Evolutionary conservation across 1,140 invertebrate species (phyloP).

Genomic region (Drosophila nebulosa): DNA sequence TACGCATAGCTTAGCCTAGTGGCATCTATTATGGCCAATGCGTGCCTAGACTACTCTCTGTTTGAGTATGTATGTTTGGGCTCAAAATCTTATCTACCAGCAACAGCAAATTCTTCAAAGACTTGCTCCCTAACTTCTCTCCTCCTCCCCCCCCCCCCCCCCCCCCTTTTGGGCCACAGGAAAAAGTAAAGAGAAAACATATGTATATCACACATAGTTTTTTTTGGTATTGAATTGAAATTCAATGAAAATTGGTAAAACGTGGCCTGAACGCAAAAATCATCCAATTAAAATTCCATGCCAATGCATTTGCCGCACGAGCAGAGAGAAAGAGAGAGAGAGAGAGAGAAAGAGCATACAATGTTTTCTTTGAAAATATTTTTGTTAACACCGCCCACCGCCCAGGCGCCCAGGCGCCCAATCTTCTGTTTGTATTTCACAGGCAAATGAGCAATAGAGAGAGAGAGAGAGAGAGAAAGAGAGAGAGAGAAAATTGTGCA

Average conservation of each 20-base stretch:
- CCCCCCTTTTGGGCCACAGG: background rate
- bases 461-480: no score
- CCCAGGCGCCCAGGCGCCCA: background rate
- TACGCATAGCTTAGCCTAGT: background rate
- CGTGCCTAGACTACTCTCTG: background rate
- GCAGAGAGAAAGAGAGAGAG: conserved; percentile 36
- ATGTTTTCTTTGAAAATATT: conserved; percentile 77
- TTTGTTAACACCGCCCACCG: conserved; percentile 49
- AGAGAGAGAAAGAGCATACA: conserved; percentile 26
- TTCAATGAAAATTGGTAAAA: conserved; percentile 40
- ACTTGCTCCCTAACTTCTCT: no score
- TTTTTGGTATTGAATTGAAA: conserved; percentile 28
- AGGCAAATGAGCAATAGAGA: conserved; percentile 38
- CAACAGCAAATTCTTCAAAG: background rate
- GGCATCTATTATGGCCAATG: background rate
- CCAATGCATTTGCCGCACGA: conserved; percentile 71
- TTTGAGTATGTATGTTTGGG: background rate
- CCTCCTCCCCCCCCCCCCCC: no score
- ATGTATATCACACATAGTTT: conserved; percentile 48
- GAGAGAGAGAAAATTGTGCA: no score
- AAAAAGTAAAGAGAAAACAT: conserved; percentile 14
- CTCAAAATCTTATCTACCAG: conserved; percentile 25
- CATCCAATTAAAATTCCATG: conserved; percentile 78
- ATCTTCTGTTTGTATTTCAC: conserved; percentile 33
- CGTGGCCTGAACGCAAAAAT: conserved; percentile 62